A percentile compares a stretch with the other conserved stretches of the same genome.
Conservation (phyloP, 2,113 vertebrate species). For the Thomomys bottae region DNA sequence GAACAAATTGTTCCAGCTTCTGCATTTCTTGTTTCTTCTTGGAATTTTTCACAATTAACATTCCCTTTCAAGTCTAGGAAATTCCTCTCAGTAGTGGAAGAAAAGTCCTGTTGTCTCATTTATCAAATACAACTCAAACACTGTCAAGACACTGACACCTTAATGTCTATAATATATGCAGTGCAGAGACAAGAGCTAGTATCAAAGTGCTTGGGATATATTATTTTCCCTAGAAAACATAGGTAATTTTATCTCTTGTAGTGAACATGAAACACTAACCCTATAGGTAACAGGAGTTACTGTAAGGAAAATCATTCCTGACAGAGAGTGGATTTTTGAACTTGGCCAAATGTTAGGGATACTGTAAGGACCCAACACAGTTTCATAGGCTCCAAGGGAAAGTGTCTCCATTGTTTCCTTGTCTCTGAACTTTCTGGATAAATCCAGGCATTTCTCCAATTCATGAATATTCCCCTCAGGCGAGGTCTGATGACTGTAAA, state of each 20-base stretch:
- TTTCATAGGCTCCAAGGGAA: not conserved
- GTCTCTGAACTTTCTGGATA: slow-evolving; percentile 42
- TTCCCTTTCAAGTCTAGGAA: not conserved
- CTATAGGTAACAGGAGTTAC: not conserved
- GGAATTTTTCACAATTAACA: not conserved
- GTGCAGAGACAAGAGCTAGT: not conserved
- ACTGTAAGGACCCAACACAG: not conserved
- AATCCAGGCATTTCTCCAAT: slow-evolving; percentile 55
- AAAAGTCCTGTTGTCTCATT: rapidly evolving
- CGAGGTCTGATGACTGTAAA: slow-evolving; percentile 37
- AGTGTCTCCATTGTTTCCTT: not conserved
- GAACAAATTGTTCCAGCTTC: not conserved
- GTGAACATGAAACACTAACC: not conserved
- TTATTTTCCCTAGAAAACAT: slow-evolving; percentile 14
- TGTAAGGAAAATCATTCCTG: slow-evolving; percentile 30
- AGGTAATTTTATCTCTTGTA: slow-evolving; percentile 4
- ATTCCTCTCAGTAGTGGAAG: not conserved
- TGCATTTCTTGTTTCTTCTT: not conserved
- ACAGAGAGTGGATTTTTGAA: slow-evolving; percentile 5
- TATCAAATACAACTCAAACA: not conserved
- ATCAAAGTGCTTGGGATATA: not conserved
- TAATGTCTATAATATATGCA: not conserved
- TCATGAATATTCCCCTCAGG: slow-evolving; percentile 45
- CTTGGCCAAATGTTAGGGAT: not conserved
- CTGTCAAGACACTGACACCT: not conserved